Evolutionary conservation across 2,113 vertebrate species (phyloP).

Genomic region (Cephalopholis sonnerati): DNA sequence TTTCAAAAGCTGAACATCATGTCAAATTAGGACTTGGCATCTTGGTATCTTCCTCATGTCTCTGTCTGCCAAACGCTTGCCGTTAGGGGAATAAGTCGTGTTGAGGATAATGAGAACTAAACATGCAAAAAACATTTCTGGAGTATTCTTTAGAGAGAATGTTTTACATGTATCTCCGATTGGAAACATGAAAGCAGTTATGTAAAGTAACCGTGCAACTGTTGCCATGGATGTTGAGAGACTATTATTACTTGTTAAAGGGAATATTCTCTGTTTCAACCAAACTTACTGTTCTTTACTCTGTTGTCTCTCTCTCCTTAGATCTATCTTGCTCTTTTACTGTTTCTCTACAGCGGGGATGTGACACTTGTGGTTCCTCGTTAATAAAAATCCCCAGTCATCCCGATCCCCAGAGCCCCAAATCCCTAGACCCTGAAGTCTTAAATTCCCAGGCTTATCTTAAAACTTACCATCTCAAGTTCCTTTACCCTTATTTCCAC

Average conservation of each 20-base stretch:
- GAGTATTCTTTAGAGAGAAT: neutral
- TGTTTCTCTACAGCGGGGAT: slow-evolving; percentile 45
- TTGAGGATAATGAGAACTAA: slow-evolving; percentile 8
- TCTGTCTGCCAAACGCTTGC: slow-evolving; percentile 1
- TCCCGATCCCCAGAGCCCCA: slow-evolving; percentile 1
- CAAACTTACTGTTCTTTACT: slow-evolving; percentile 9
- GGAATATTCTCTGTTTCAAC: neutral
- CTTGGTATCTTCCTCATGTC: neutral
- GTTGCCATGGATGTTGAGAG: slow-evolving; percentile 51
- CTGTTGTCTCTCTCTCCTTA: slow-evolving; percentile 39
- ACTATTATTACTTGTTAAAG: slow-evolving; percentile 11
- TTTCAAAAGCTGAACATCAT: neutral
- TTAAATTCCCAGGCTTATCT: neutral
- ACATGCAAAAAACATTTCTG: neutral
- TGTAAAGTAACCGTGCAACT: slow-evolving; percentile 21
- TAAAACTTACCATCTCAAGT: neutral
- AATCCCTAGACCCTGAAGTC: neutral
- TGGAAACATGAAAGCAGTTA: slow-evolving; percentile 13
- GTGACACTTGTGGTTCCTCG: slow-evolving; percentile 37
- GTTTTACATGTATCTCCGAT: neutral
- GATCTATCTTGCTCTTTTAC: slow-evolving; percentile 19
- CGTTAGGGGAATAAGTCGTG: neutral
- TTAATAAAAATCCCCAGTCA: slow-evolving; percentile 4
- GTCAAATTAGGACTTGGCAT: neutral
- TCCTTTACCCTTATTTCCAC: neutral